Evolutionary conservation across 2,797 vertebrate species (phyloP), one percentile per base, ranked within the genome.

Genomic region (Synaphobranchus kaupii): DNA sequence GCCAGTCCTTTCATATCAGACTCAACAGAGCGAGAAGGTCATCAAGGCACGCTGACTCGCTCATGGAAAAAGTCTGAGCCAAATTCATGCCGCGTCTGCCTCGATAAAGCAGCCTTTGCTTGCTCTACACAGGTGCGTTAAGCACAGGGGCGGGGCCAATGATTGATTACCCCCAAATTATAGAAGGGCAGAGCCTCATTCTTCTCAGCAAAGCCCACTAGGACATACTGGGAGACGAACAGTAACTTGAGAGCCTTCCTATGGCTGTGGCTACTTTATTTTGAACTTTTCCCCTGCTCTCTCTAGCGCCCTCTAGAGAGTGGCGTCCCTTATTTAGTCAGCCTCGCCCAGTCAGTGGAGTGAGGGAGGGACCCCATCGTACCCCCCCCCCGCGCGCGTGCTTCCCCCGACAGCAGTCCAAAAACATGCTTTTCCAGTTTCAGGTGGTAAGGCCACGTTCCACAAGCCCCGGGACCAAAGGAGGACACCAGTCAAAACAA

Each of bases 351-450:
- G 73, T 78, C 34, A 78, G 34, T 47, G 34, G 73, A 78, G 17
- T 44, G 20, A 78, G 6, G 73, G 73, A 44, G 39, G 17, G 73
- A 78, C 68, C 68, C 28, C 28, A 76, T 76, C 31, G 4, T 34
- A n/a, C n/a, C n/a, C n/a, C n/a, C n/a, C n/a, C n/a, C n/a, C n/a
- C n/a, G n/a, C n/a, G n/a, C n/a, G n/a, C n/a, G n/a, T n/a, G n/a
- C n/a, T 81, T 25, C 78, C 78, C 12, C 22, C 22, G 22, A 10
- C 20, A 25, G 8, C 25, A 48, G 22, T 48, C 17, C 44, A 25
- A n/a, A 81, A 81, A 81, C 78, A 13, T 48, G 78, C 25, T 81
- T 81, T 17, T 81, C 78, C 20, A n/a, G 78, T 50, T 80, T 50
- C 47, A n/a, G 22, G 25, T n/a, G 22, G 39, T 13, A 3, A 81